Evolutionary conservation across 2,888 invertebrate species (phyloP).

Genomic region (Blomia tropicalis): DNA sequence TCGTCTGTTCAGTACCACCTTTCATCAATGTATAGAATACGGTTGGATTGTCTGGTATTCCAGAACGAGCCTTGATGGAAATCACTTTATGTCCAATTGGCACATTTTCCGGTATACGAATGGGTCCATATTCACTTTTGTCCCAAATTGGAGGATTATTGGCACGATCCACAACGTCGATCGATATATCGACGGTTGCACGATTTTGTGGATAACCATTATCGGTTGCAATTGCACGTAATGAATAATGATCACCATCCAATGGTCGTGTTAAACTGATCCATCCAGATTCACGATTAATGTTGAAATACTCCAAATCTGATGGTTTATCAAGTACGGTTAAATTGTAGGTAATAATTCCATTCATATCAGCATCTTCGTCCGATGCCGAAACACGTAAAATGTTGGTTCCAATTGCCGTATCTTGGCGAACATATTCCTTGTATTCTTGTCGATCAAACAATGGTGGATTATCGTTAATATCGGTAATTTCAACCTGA

Average conservation of each 20-base stretch:
- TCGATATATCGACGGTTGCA: constrained; percentile 91
- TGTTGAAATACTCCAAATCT: constrained; percentile 85
- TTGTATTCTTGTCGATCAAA: constrained; percentile 94
- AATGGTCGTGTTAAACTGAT: constrained; percentile 83
- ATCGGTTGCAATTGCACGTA: constrained; percentile 96
- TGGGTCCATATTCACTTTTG: constrained; percentile 86
- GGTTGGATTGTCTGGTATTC: constrained; percentile 86
- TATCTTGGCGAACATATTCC: constrained; percentile 90
- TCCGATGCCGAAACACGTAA: constrained; percentile 85
- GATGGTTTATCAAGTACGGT: constrained; percentile 73
- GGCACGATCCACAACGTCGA: constrained; percentile 93
- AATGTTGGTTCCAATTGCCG: constrained; percentile 84
- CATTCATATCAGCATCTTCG: constrained; percentile 91
- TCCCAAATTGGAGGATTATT: constrained; percentile 96
- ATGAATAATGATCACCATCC: constrained; percentile 92
- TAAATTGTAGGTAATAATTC: constrained; percentile 77
- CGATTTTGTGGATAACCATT: constrained; percentile 87
- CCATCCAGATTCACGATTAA: constrained; percentile 93
- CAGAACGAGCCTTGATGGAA: constrained; percentile 95
- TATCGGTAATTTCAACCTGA: constrained; percentile 79
- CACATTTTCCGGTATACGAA: constrained; percentile 93
- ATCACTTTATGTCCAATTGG: constrained; percentile 94
- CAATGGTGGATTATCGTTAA: constrained; percentile 87
- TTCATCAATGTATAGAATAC: constrained; percentile 90
- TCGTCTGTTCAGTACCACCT: constrained; percentile 85